These are phyloP conservation scores for Bungarus multicinctus DNA, from an alignment of 2,113 vertebrate genomes.

Conservation along the genomic window DNA sequence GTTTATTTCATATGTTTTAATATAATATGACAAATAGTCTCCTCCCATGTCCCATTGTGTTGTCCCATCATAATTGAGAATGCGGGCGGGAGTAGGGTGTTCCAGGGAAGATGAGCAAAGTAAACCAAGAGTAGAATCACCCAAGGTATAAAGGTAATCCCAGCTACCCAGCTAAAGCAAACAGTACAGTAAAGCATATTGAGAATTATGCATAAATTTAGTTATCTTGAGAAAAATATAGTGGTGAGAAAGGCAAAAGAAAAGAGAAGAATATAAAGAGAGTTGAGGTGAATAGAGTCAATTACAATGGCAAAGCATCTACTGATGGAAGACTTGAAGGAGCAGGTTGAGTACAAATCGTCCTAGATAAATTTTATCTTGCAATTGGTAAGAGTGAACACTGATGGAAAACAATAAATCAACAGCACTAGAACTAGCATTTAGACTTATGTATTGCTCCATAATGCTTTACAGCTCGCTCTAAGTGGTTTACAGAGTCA, in stretches of 20 bases:
- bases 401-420: background rate
- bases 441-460: too few relatives aligned
- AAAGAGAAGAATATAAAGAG: too few relatives aligned
- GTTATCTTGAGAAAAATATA: too few relatives aligned
- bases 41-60: background rate
- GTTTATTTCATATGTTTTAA: background rate
- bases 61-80: background rate
- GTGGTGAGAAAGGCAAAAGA: too few relatives aligned
- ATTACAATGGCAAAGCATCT: too few relatives aligned
- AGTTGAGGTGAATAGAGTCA: too few relatives aligned
- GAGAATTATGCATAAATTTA: too few relatives aligned
- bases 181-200: too few relatives aligned
- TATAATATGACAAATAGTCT: background rate
- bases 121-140: background rate
- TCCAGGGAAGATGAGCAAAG: background rate
- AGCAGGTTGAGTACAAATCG: too few relatives aligned
- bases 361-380: background rate
- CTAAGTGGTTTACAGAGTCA: too few relatives aligned
- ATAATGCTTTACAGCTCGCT: too few relatives aligned
- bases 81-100: background rate
- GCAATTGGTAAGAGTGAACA: background rate
- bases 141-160: background rate
- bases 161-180: background rate
- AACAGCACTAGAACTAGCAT: background rate
- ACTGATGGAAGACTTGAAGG: too few relatives aligned